Percentiles rank a stretch among this genome's conserved stretches.
Evolutionary conservation across 1,140 invertebrate genomes (phyloP).

Genomic region (Homalodisca vitripennis): DNA sequence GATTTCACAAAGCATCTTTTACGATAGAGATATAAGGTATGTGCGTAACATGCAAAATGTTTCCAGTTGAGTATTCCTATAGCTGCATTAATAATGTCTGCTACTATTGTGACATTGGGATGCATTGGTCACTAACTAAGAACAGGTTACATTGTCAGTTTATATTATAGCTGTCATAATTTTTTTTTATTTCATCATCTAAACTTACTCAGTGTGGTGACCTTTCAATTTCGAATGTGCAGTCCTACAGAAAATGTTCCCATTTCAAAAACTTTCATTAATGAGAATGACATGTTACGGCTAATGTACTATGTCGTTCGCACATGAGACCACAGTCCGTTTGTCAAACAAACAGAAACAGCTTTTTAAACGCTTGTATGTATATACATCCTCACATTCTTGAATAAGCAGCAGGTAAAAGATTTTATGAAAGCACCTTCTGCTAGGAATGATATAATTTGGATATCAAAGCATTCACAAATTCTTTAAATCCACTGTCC

Average conservation of each 20-base stretch:
- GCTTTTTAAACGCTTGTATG: slow-evolving; percentile 4
- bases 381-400: slow-evolving; percentile 22
- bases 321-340: slow-evolving; percentile 39
- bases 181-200: slow-evolving; percentile 32
- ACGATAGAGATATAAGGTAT: slow-evolving; percentile 36
- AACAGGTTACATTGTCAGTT: slow-evolving; percentile 40
- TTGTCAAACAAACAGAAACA: slow-evolving; percentile 35
- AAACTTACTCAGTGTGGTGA: slow-evolving; percentile 17
- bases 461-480: slow-evolving; percentile 28
- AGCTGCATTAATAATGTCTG: slow-evolving; percentile 35
- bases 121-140: slow-evolving; percentile 40
- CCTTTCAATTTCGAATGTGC: background rate
- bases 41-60: slow-evolving; percentile 39
- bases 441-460: slow-evolving; percentile 28
- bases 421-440: slow-evolving; percentile 33
- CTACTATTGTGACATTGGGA: no score
- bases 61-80: slow-evolving; percentile 22
- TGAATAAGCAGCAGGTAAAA: slow-evolving; percentile 35
- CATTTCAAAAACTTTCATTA: slow-evolving; percentile 32
- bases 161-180: slow-evolving; percentile 39
- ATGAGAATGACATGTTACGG: slow-evolving; percentile 40
- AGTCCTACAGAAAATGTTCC: slow-evolving; percentile 32
- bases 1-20: slow-evolving; percentile 25
- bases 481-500: slow-evolving; percentile 34
- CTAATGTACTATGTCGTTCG: slow-evolving; percentile 35